Evolutionary conservation across 1,140 invertebrate genomes (phyloP), one percentile per base, ranked within the genome.

Genomic region (Drosophila dunni): DNA sequence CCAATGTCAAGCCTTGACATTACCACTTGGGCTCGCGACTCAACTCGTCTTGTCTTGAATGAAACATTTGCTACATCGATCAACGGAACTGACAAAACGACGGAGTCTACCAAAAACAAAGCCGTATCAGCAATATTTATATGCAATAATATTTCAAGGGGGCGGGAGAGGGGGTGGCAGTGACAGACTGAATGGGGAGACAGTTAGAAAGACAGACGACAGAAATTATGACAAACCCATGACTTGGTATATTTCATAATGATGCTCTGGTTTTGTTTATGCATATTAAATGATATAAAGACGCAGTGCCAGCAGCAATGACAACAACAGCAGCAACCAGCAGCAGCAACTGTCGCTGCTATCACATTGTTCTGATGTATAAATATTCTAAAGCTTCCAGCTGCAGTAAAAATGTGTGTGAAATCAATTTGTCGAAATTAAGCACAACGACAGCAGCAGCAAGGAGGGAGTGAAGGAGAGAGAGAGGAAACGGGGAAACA

Each of bases 391-490:
- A 58, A 50, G 78, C 33, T 67, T 46, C 20, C 38, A 24, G 53
- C 13, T 54, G 67, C 68, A 57, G 48, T 67, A 63, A 74, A 81
- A 78, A 51, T 79, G 82, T 88, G 82, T 86, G 82, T 86, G 83
- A 88, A 86, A 86, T 86, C 82, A 86, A 86, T 86, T 86, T 86
- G 82, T 86, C 79, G 51, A 79, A 88, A 86, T 88, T 79, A 68
- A 86, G 82, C 75, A 66, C 79, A 29, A 29, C 24, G 24, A 29
- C 24, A 29, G 24, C 24, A 29, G 24, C 3, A 29, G 6, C 4
- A 86, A 11, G 15, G 24, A 67, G 69, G 44, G 29, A 64, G 38
- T n/a, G 57, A 48, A 45, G 38, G 57, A 56, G 69, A 15, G 51
- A 53, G 44, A 13, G 61, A 48, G 53, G n/a, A n/a, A n/a, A 58